Evolutionary conservation across 2,888 invertebrate species (phyloP).

Genomic region (Gnatocerus cornutus): DNA sequence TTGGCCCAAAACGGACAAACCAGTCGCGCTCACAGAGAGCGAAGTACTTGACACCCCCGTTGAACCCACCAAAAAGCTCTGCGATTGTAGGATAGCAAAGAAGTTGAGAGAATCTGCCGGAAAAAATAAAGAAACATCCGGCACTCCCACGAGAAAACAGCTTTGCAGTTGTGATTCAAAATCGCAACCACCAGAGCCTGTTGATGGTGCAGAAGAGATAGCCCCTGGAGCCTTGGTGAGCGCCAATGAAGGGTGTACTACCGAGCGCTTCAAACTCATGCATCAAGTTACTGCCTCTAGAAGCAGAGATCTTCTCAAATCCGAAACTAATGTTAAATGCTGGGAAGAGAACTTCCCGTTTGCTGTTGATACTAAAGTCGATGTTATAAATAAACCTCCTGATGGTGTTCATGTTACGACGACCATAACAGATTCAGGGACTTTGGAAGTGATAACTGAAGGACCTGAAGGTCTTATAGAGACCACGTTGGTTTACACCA

Average conservation of each 20-base stretch:
- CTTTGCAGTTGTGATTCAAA: not conserved
- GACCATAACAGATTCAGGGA: constrained; percentile 65
- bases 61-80: not conserved
- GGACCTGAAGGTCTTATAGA: constrained; percentile 67
- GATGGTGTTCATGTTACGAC: constrained; percentile 65
- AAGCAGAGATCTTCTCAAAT: constrained; percentile 35
- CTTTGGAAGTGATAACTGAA: constrained; percentile 67
- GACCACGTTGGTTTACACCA: constrained; percentile 65
- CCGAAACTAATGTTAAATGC: constrained; percentile 35
- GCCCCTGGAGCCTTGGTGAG: too few species aligned
- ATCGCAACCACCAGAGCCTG: too few species aligned
- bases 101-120: constrained; percentile 26
- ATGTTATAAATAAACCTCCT: constrained; percentile 59
- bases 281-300: constrained; percentile 36
- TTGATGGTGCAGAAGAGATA: too few species aligned
- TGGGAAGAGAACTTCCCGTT: constrained; percentile 54
- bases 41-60: not conserved
- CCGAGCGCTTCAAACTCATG: constrained; percentile 31
- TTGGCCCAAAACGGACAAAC: constrained; percentile 7
- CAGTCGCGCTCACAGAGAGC: not conserved
- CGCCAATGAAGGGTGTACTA: not conserved
- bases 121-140: not conserved
- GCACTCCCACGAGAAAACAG: not conserved
- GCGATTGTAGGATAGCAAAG: constrained; percentile 1
- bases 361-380: constrained; percentile 57